A percentile compares a stretch with the other conserved stretches of the same genome.
These are phyloP conservation scores for Ctenicera cuprea DNA, from an alignment of 2,888 invertebrate genomes.

Conservation along the genomic window DNA sequence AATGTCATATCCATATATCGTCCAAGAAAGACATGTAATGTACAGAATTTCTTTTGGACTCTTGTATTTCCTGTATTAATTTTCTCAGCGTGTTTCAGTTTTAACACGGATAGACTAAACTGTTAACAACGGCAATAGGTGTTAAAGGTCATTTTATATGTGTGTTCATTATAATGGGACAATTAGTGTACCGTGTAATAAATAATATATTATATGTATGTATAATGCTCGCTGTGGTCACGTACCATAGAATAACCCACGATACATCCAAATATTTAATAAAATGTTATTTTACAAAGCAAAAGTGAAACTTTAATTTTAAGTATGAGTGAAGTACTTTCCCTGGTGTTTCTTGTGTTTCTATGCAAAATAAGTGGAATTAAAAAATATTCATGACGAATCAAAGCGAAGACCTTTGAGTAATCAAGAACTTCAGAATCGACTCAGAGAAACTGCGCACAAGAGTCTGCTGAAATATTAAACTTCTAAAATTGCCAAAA, in stretches of 20 bases:
- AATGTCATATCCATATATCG: slow-evolving; percentile 19
- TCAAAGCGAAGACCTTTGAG: too few relatives aligned
- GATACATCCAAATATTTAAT: too few relatives aligned
- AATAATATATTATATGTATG: neutral
- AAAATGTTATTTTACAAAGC: too few relatives aligned
- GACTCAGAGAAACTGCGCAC: too few relatives aligned
- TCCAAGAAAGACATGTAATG: neutral
- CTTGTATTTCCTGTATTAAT: slow-evolving; percentile 2
- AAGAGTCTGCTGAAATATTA: too few relatives aligned
- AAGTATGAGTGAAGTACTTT: too few relatives aligned
- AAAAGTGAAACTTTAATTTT: too few relatives aligned
- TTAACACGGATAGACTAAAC: neutral
- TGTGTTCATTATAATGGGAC: slow-evolving; percentile 6
- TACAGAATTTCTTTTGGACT: neutral
- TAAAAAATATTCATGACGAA: too few relatives aligned
- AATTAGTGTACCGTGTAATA: slow-evolving; percentile 1
- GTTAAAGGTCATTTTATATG: slow-evolving; percentile 23
- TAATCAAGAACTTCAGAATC: too few relatives aligned
- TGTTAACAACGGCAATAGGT: slow-evolving; percentile 11
- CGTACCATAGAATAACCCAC: neutral
- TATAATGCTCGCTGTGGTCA: neutral
- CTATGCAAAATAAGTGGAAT: too few relatives aligned
- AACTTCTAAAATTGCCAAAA: too few relatives aligned
- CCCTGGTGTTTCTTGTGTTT: too few relatives aligned
- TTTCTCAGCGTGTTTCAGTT: neutral